Evolutionary conservation across 2,797 vertebrate species (phyloP).

Genomic region (Adelosebastes latens): DNA sequence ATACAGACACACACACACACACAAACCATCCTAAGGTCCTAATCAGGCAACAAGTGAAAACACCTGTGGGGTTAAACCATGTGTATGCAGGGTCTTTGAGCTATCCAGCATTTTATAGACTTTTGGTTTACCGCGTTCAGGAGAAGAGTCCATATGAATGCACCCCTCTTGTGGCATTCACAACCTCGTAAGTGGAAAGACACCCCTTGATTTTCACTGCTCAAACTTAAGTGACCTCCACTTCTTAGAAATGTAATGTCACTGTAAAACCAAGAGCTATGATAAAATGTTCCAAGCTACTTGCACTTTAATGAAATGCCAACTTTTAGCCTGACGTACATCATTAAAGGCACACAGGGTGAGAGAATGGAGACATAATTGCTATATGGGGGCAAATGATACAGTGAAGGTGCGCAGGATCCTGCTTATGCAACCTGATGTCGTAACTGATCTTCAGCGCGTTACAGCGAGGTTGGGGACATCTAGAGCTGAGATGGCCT

Average conservation of each 20-base stretch:
- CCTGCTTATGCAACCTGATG: conserved; percentile 6
- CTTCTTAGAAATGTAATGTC: background rate
- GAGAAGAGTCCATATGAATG: too few relatives aligned
- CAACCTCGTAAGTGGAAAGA: too few relatives aligned
- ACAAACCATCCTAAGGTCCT: too few relatives aligned
- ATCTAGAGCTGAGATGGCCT: background rate
- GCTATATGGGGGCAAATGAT: conserved; percentile 3
- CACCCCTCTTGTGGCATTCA: too few relatives aligned
- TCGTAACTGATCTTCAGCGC: background rate
- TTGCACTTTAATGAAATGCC: background rate
- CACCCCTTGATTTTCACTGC: background rate
- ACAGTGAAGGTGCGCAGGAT: background rate
- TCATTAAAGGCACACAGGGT: background rate
- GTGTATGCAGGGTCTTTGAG: too few relatives aligned
- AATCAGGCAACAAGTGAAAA: too few relatives aligned
- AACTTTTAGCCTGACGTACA: background rate
- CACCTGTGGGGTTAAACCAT: too few relatives aligned
- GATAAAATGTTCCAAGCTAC: background rate
- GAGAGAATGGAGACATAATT: background rate
- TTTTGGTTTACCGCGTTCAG: too few relatives aligned
- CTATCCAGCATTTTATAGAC: too few relatives aligned
- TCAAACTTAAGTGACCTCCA: background rate
- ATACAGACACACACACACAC: too few relatives aligned
- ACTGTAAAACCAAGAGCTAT: background rate
- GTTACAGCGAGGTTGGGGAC: background rate